Conservation (phyloP, 2,113 vertebrate genomes). For the Phyllostomus discolor region DNA sequence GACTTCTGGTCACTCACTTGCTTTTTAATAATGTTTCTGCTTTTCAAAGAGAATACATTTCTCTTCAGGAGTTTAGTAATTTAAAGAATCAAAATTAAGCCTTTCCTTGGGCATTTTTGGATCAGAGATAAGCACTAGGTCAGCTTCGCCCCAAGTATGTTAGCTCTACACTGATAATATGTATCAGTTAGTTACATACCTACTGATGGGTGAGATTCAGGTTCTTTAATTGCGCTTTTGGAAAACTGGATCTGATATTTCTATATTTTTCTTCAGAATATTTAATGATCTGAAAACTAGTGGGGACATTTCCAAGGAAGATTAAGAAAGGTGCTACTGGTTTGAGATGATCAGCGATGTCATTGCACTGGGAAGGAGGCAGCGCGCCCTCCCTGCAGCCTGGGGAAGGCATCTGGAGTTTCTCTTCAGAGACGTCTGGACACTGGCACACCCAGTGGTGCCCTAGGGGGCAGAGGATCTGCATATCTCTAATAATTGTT, state of each 20-base stretch:
- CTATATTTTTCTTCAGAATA: neutral
- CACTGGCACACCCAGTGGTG: neutral
- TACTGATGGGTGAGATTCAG: neutral
- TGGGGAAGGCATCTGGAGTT: rapidly evolving
- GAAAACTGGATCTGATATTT: conserved; percentile 35
- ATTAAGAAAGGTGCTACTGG: neutral
- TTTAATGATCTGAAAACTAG: neutral
- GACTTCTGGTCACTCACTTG: neutral
- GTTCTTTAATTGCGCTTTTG: conserved; percentile 18
- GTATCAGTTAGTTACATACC: neutral
- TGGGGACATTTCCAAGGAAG: neutral
- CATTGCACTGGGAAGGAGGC: neutral
- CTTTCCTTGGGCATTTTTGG: neutral
- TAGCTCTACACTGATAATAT: neutral
- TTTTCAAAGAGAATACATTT: neutral
- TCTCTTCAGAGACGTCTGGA: neutral
- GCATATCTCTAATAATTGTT: neutral
- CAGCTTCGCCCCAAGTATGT: neutral
- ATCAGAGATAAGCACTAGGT: neutral
- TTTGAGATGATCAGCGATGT: neutral
- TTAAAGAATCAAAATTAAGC: conserved; percentile 9
- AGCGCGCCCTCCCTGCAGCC: neutral
- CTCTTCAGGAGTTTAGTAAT: neutral
- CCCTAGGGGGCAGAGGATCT: neutral
- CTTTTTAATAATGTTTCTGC: conserved; percentile 22